Evolutionary conservation across 2,888 invertebrate genomes (phyloP), one percentile per base, ranked within the genome.

Genomic region (Cephus runcator): DNA sequence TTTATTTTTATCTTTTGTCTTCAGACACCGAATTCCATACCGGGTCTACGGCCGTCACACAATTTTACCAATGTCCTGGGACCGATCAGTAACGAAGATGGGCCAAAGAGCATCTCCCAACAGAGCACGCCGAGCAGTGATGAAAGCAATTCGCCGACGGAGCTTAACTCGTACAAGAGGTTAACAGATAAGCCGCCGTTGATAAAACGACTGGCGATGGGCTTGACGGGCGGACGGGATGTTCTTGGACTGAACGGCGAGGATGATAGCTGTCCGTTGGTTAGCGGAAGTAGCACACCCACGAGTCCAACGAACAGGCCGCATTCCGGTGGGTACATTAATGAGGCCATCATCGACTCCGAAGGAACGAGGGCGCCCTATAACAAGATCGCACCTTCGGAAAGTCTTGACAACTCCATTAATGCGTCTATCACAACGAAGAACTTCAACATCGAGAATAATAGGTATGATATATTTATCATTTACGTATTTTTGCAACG

Each of bases 61-160:
- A 94, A 92, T 83, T 93, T 90, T 83, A 86, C 92, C 84, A 92
- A 93, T 87, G 92, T 93, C 75, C 91, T 93, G 68, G 92, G 92
- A 68, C 89, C 92, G 34, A 87, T 91, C 80, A 87, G 88, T 83
- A 90, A 88, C 83, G 88, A 88, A 80, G 87, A 89, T 84, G 90
- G 88, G 77, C 83, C 89, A 73, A 91, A 91, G 83, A 92, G 90
- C 82, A 89, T 91, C 83, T 93, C 93, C 11, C 93, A 93, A 82
- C 93, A 93, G 87, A 93, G 93, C 83, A 93, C 93, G 73, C 94
- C 95, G 56, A 96, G 95, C 91, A 97, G 96, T 85, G 97, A 97
- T 91, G 97, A 97, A 92, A 96, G 96, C 89, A 96, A 96, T 92
- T 97, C 97, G 12, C 97, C 97, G 74, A 96, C 96, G 76, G 97